Evolutionary conservation across 2,888 invertebrate genomes (phyloP).

Genomic region (Nemotelus nigrinus): DNA sequence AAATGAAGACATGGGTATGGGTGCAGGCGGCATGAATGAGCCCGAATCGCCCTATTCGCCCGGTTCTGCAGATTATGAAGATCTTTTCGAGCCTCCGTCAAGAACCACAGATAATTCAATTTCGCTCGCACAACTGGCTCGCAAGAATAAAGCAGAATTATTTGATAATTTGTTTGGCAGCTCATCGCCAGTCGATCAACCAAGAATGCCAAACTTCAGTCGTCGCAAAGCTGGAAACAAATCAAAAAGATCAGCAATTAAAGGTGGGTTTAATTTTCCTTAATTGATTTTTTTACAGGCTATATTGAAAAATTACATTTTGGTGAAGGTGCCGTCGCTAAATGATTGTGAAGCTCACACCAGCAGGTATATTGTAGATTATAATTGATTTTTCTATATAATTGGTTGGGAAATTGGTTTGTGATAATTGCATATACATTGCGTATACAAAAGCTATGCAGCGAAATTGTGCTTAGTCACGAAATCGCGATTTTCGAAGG

Average conservation of each 20-base stretch:
- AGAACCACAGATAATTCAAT: conserved; percentile 68
- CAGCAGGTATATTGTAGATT: too few relatives aligned
- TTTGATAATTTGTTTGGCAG: conserved; percentile 76
- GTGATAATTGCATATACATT: too few relatives aligned
- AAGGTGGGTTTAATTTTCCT: conserved; percentile 61
- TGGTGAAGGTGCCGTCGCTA: too few relatives aligned
- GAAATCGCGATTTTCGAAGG: too few relatives aligned
- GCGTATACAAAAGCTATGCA: too few relatives aligned
- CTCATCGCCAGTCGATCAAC: conserved; percentile 64
- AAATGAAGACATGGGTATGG: conserved; percentile 60
- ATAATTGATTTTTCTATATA: too few relatives aligned
- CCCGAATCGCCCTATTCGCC: conserved; percentile 89
- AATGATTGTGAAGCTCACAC: too few relatives aligned
- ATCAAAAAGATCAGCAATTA: conserved; percentile 58
- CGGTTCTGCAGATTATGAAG: conserved; percentile 88
- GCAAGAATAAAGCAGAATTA: conserved; percentile 60
- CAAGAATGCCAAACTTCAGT: conserved; percentile 53
- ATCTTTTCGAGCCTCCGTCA: conserved; percentile 87
- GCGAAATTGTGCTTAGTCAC: too few relatives aligned
- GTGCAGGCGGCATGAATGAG: conserved; percentile 69
- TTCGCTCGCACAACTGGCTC: conserved; percentile 45
- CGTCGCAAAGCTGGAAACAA: conserved; percentile 46
- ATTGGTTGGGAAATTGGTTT: too few relatives aligned
- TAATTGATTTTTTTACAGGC: conserved; percentile 5
- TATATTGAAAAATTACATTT: background rate